Base-by-base conservation (phyloP, 92 coral and sea anemone genomes). In the Siderastrea radians region DNA sequence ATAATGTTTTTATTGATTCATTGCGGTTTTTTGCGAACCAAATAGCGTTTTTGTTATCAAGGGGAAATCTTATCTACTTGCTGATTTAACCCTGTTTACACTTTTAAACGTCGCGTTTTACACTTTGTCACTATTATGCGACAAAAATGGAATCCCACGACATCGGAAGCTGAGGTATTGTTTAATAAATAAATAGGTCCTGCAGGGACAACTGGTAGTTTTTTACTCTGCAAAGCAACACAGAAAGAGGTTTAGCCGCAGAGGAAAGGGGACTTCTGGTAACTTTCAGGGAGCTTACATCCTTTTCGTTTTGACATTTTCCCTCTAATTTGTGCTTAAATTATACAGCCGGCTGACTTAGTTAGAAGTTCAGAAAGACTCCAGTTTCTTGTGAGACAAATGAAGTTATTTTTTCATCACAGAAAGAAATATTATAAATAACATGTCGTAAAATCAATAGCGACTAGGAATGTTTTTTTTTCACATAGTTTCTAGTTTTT, bases 101-200 rank as follows among this genome's bases (percentile, higher is more conserved):
- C 64, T 2, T 51, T 1, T 26, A 3, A 7, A 6, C 5, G 46
- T 38, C 80, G 74, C 43, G 43, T 74, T 73, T 84, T 14, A 62
- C 87, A 74, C 87, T 62, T 82, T 61, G 87, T 74, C 63, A 51
- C 51, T 62, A 84, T 84, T 84, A 84, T 84, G 87, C 87, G 80
- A 84, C 80, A 84, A 62, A 84, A 84, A 61, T 60, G 87, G 87
- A 84, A 84, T 84, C 61, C 62, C 65, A 60, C 68, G 81, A 50
- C 73, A 84, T 73, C 50, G 47, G 63, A 67, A 60, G 70, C 81
- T 84, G 87, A 84, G 77, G 74, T 84, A 66, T 64, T 84, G 81
- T 84, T 84, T 84, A 84, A 84, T 84, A 84, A 73, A 84, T 84
- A 73, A 84, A 61, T 49, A 73, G 80, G 74, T 65, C 65, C 59